Conservation (phyloP, 2,888 invertebrate species). For the Antheraea assamensis region DNA sequence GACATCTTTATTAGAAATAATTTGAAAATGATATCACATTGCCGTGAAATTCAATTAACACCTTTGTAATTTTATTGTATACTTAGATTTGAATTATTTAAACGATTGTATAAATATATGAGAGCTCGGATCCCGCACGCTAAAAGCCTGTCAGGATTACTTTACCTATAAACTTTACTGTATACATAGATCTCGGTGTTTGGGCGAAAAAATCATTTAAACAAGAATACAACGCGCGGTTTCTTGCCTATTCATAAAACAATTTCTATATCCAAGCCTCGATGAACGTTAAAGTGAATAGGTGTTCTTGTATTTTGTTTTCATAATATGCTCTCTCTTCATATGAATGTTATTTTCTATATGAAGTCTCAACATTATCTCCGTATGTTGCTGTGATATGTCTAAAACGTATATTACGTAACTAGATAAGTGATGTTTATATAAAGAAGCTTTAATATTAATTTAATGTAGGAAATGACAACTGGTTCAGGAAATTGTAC, state of each 20-base stretch:
- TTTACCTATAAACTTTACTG: slow-evolving; percentile 37
- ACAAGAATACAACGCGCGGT: not conserved
- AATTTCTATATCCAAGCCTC: not conserved
- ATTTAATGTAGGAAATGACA: not conserved
- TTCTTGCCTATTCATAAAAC: not conserved
- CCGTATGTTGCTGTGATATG: slow-evolving; percentile 39
- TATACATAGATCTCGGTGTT: not conserved
- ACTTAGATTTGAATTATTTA: slow-evolving; percentile 18
- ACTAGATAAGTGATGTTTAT: slow-evolving; percentile 17
- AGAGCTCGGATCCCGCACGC: slow-evolving; percentile 29
- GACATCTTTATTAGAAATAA: not conserved
- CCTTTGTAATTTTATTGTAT: not conserved
- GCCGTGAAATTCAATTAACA: not conserved
- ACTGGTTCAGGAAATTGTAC: not conserved
- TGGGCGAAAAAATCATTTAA: not conserved
- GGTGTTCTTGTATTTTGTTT: slow-evolving; percentile 24
- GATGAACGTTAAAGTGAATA: not conserved
- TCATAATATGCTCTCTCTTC: slow-evolving; percentile 41
- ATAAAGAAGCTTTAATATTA: not conserved
- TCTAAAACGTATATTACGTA: slow-evolving; percentile 24
- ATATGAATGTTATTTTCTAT: slow-evolving; percentile 50
- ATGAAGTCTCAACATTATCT: slow-evolving; percentile 41
- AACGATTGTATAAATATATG: slow-evolving; percentile 17
- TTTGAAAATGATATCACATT: not conserved
- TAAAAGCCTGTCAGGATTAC: slow-evolving; percentile 50